phyloP scores from a whole-genome alignment of 2,888 invertebrate genomes.

The Drosophila austrosaltans region DNA sequence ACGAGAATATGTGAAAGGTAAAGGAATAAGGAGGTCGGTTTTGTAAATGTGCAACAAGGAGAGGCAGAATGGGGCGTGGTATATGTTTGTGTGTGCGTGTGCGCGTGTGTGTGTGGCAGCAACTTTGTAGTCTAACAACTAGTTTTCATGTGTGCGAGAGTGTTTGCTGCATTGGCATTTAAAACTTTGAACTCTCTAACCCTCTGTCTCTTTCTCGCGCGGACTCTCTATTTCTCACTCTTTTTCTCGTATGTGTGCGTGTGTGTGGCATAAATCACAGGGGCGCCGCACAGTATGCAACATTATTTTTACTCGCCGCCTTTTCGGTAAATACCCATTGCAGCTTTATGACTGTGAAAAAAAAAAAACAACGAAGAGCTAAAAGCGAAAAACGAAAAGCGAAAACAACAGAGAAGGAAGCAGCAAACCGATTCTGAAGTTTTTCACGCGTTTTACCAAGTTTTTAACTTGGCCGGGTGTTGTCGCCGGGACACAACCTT shows the following conservation, averaged over 20 bases:
- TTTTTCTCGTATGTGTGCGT: slow-evolving; percentile 1
- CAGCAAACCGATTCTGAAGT: slow-evolving; percentile 52
- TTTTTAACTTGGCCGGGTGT: slow-evolving; percentile 27
- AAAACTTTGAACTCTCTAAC: slow-evolving; percentile 55
- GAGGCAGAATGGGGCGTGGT: slow-evolving; percentile 6
- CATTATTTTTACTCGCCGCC: slow-evolving; percentile 55
- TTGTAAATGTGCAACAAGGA: not conserved
- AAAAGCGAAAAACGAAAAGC: not conserved
- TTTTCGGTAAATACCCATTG: slow-evolving; percentile 48
- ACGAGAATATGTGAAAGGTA: too few relatives aligned
- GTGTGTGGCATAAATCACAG: slow-evolving; percentile 60
- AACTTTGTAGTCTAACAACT: slow-evolving; percentile 17
- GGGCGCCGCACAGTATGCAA: slow-evolving; percentile 53
- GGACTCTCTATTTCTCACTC: not conserved
- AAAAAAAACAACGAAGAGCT: slow-evolving; percentile 24
- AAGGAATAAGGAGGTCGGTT: not conserved
- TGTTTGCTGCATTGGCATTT: slow-evolving; percentile 52
- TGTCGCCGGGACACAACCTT: slow-evolving; percentile 36
- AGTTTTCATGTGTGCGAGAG: slow-evolving; percentile 23
- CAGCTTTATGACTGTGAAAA: slow-evolving; percentile 65
- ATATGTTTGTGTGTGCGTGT: slow-evolving; percentile 33
- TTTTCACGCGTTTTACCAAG: slow-evolving; percentile 30
- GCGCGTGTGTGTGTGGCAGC: slow-evolving; percentile 37
- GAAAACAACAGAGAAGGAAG: not conserved
- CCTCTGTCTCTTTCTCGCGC: slow-evolving; percentile 19